A percentile compares a stretch with the other conserved stretches of the same genome.
Evolutionary conservation across 2,797 vertebrate genomes (phyloP).

Genomic region (Rhinoraja longicauda): DNA sequence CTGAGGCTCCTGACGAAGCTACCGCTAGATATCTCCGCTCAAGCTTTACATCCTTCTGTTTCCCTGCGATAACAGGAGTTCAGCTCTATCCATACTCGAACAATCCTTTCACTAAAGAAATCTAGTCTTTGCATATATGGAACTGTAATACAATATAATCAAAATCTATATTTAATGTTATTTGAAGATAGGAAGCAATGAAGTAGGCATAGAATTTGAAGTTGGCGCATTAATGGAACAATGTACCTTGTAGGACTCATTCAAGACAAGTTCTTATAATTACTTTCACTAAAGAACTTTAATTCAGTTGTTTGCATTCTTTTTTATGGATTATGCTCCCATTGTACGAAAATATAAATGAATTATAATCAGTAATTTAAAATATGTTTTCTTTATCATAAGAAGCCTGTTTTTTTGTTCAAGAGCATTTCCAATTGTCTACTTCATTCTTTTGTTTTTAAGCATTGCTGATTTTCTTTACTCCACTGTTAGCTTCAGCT

Average conservation of each 20-base stretch:
- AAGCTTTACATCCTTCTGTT: not conserved
- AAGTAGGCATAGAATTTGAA: not conserved
- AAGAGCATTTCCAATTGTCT: not conserved
- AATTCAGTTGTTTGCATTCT: not conserved
- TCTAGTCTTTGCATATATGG: not conserved
- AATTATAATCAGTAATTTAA: not conserved
- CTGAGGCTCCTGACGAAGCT: not conserved
- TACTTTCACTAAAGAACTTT: not conserved
- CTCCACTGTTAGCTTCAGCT: not conserved
- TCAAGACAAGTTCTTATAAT: not conserved
- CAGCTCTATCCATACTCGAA: not conserved
- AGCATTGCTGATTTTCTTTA: not conserved
- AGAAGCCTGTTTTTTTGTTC: not conserved
- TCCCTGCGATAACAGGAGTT: not conserved
- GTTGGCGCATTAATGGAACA: not conserved
- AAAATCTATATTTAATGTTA: not conserved
- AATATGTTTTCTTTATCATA: not conserved
- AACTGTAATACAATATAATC: not conserved
- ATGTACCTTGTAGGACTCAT: not conserved
- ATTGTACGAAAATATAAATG: not conserved
- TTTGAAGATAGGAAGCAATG: not conserved
- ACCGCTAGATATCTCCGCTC: not conserved
- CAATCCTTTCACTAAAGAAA: not conserved
- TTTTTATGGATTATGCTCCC: not conserved
- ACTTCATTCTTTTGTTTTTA: not conserved